A percentile compares a stretch with the other conserved stretches of the same genome.
Evolutionary conservation across 2,797 vertebrate genomes (phyloP).

Genomic region (Poecile montanus): DNA sequence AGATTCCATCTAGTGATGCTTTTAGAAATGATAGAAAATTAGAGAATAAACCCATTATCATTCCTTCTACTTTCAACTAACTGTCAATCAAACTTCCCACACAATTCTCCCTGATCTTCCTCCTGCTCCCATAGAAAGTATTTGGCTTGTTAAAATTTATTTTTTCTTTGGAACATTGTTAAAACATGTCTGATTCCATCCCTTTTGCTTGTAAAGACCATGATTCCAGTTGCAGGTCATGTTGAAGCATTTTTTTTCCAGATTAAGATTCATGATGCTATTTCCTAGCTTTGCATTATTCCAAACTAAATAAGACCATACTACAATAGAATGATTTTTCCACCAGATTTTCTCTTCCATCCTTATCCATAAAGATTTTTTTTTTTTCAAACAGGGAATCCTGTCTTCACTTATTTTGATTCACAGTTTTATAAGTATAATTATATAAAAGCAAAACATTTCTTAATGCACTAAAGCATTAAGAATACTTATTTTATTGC

Average conservation of each 20-base stretch:
- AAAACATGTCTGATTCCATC: background rate
- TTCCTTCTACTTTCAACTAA: background rate
- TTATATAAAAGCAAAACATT: background rate
- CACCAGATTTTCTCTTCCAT: background rate
- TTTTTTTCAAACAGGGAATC: background rate
- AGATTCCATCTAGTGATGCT: background rate
- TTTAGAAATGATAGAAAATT: background rate
- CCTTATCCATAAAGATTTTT: background rate
- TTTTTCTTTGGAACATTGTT: background rate
- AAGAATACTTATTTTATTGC: background rate
- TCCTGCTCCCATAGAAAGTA: background rate
- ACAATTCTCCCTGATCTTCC: background rate
- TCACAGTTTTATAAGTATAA: background rate
- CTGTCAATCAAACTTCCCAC: background rate
- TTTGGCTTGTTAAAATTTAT: background rate
- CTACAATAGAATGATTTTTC: background rate
- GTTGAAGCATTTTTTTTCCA: background rate
- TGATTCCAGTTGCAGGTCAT: background rate
- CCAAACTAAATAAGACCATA: background rate
- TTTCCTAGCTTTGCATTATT: background rate
- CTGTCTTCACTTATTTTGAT: background rate
- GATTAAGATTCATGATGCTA: background rate
- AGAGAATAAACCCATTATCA: background rate
- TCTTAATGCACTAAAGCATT: background rate
- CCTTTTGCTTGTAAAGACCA: background rate